Evolutionary conservation across 2,888 invertebrate species (phyloP).

Genomic region (Sminthurides aquaticus): DNA sequence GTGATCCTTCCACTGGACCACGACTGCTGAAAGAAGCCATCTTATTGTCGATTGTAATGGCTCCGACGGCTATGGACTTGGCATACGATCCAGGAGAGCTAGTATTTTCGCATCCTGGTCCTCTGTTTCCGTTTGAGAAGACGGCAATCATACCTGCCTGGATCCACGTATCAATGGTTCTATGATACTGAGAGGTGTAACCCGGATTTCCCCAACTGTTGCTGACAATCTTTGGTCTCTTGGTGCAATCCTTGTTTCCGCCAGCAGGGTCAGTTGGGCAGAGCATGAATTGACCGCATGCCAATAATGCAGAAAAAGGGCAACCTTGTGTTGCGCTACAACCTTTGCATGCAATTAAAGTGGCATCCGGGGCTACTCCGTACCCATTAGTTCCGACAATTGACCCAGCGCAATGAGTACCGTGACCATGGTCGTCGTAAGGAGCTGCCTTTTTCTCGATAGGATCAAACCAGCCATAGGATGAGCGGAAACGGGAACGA

Average conservation of each 20-base stretch:
- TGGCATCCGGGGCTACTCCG: slow-evolving; percentile 27
- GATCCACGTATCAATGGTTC: slow-evolving; percentile 14
- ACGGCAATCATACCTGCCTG: slow-evolving; percentile 24
- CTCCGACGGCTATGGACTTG: slow-evolving; percentile 2
- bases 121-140: slow-evolving; percentile 20
- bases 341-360: slow-evolving; percentile 31
- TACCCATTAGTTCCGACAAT: slow-evolving; percentile 19
- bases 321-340: slow-evolving; percentile 22
- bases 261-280: slow-evolving; percentile 30
- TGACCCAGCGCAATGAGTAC: slow-evolving; percentile 25
- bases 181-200: slow-evolving; percentile 15
- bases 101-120: slow-evolving; percentile 6
- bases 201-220: slow-evolving; percentile 16
- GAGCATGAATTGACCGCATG: slow-evolving; percentile 29
- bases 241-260: slow-evolving; percentile 21
- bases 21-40: slow-evolving; percentile 18
- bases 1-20: slow-evolving; percentile 20
- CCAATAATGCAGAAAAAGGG: slow-evolving; percentile 7
- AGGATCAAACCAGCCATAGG: slow-evolving; percentile 25
- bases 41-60: neutral
- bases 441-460: neutral
- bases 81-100: slow-evolving; percentile 10
- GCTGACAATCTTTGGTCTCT: slow-evolving; percentile 28
- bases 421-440: slow-evolving; percentile 21
- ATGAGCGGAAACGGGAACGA: neutral